Conservation (phyloP, 2,113 vertebrate species). For the Colius striatus region DNA sequence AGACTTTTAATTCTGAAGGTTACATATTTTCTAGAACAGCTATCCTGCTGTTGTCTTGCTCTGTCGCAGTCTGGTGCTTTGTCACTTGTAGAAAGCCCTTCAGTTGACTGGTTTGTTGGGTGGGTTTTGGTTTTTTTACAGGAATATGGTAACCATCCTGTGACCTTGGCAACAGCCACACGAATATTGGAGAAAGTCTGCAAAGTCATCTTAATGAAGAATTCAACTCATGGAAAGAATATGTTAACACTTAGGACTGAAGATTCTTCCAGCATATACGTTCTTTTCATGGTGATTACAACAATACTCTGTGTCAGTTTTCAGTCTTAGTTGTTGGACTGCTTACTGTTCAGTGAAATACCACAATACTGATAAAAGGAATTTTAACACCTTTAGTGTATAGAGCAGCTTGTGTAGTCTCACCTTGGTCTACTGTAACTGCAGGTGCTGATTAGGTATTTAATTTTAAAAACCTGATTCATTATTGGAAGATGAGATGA, state of each 20-base stretch:
- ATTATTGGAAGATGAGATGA: background rate
- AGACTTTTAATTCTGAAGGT: background rate
- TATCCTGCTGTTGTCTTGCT: background rate
- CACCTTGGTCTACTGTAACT: background rate
- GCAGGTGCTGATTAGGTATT: background rate
- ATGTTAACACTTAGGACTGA: background rate
- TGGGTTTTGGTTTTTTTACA: background rate
- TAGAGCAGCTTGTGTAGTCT: constrained; percentile 1
- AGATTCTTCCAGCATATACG: background rate
- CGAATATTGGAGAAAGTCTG: constrained; percentile 32
- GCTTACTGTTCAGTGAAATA: background rate
- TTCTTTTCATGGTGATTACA: background rate
- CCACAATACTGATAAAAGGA: background rate
- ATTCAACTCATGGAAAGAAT: background rate
- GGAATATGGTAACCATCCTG: background rate
- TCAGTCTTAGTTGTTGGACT: background rate
- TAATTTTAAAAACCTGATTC: background rate
- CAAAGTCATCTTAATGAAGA: constrained; percentile 33
- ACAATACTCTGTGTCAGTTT: background rate
- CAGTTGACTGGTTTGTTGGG: background rate
- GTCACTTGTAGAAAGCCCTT: background rate
- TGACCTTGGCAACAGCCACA: background rate
- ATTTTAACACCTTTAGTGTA: background rate
- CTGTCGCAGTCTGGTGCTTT: background rate
- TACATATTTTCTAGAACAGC: background rate